Percentiles rank a stretch among this genome's conserved stretches.
Evolutionary conservation across 2,888 invertebrate species (phyloP).

Genomic region (Chelonus formosanus): DNA sequence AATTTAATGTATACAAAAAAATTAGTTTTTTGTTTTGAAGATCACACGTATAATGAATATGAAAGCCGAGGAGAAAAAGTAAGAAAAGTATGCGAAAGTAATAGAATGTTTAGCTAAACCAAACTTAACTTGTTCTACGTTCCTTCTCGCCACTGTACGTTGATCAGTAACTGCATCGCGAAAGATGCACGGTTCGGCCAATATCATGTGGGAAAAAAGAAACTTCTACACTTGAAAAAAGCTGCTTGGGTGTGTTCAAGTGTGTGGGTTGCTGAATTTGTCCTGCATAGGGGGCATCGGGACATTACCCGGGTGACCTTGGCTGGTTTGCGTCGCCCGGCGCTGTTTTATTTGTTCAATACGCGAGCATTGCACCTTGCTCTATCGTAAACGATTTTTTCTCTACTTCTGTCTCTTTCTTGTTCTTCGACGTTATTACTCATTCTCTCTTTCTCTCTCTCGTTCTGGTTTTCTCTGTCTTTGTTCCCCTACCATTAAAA

Average conservation of each 20-base stretch:
- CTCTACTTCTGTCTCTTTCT: conserved; percentile 28
- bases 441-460: conserved; percentile 31
- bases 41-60: background rate
- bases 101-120: conserved; percentile 23
- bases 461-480: background rate
- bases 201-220: too few species aligned
- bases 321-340: conserved; percentile 52
- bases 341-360: conserved; percentile 59
- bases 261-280: conserved; percentile 52
- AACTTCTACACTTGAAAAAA: background rate
- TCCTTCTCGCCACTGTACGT: background rate
- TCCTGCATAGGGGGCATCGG: conserved; percentile 65
- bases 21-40: background rate
- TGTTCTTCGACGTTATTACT: conserved; percentile 32
- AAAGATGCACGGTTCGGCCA: too few species aligned
- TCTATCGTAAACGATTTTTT: conserved; percentile 53
- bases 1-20: too few species aligned
- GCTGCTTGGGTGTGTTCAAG: conserved; percentile 19
- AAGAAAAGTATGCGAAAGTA: background rate
- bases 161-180: conserved; percentile 14
- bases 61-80: background rate
- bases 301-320: conserved; percentile 65
- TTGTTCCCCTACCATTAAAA: too few species aligned
- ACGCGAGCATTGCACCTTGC: conserved; percentile 60
- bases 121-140: conserved; percentile 5